Evolutionary conservation across 1,140 invertebrate genomes (phyloP), one percentile per base, ranked within the genome.

Genomic region (Pentalonia nigronervosa): DNA sequence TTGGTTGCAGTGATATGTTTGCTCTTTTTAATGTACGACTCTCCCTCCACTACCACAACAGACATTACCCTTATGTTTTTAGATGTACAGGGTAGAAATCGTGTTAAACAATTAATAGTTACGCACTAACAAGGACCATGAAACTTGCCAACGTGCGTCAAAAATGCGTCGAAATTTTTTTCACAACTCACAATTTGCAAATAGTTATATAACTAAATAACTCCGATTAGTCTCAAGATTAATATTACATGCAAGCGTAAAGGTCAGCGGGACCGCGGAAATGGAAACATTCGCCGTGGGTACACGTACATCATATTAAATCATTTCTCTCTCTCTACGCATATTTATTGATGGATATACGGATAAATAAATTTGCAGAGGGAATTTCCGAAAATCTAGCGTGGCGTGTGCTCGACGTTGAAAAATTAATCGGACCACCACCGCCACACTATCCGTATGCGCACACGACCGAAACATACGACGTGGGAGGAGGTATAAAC

Each of bases 381-480:
- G 41, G 7, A 41, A 48, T 56, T 89, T 89, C 25, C 25, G 47
- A 88, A 88, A 88, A 88, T 88, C 48, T 21, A 88, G 47, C 86
- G 47, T 67, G 14, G 91, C n/a, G 47, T 92, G 91, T 34, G 67
- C 17, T 36, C 36, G 91, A 92, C 76, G 91, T 92, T 92, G 91
- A 92, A 92, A 83, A 92, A 92, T 92, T 92, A 81, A 92, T 92
- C 67, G 60, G 47, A 47, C 67, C 45, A 50, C 41, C 25, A 14
- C 60, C 25, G 60, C 60, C 60, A 76, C 60, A 76, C 60, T 21
- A 20, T 76, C 30, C 60, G 60, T 76, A 30, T 76, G n/a, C 60
- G 60, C 45, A 86, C 84, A 30, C 84, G 84, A 47, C 41, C 36
- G 25, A 45, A 30, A 86, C 41, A 86, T 23, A 17, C 60, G 30